These are phyloP conservation scores for Hippolais icterina DNA, from an alignment of 2,113 vertebrate species.

Conservation along the genomic window DNA sequence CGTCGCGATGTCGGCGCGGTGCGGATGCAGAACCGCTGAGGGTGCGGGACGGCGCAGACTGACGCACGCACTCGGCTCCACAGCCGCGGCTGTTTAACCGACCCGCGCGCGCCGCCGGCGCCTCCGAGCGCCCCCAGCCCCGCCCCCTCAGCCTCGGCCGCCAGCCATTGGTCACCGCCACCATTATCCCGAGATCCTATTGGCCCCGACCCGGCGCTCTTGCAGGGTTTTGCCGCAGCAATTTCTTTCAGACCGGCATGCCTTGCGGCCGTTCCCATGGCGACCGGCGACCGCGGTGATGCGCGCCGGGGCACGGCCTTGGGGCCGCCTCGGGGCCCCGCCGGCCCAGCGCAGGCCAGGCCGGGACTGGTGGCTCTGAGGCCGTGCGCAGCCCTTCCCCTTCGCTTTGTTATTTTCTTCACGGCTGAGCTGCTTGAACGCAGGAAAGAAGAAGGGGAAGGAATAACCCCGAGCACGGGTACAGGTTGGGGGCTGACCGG, in stretches of 20 bases:
- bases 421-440: not conserved
- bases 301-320: rapidly evolving
- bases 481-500: not conserved
- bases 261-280: constrained; percentile 29
- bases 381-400: rapidly evolving
- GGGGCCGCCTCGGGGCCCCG: not conserved
- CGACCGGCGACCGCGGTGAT: rapidly evolving
- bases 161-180: not conserved
- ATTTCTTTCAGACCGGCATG: constrained; percentile 80
- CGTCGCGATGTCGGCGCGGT: not conserved
- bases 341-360: rapidly evolving
- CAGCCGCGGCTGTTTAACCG: constrained; percentile 29
- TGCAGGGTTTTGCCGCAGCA: constrained; percentile 67
- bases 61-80: rapidly evolving
- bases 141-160: not conserved
- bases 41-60: rapidly evolving
- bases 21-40: not conserved
- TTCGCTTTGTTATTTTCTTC: not conserved
- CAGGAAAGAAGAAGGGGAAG: not conserved
- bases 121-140: not conserved
- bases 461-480: not conserved
- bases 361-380: rapidly evolving
- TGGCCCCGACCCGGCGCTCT: rapidly evolving
- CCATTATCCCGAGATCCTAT: not conserved
- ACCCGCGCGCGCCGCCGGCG: not conserved